Percentiles rank a stretch among this genome's conserved stretches.
These are phyloP conservation scores for Idris sp. DNA, from an alignment of 1,140 invertebrate genomes.

Conservation along the genomic window DNA sequence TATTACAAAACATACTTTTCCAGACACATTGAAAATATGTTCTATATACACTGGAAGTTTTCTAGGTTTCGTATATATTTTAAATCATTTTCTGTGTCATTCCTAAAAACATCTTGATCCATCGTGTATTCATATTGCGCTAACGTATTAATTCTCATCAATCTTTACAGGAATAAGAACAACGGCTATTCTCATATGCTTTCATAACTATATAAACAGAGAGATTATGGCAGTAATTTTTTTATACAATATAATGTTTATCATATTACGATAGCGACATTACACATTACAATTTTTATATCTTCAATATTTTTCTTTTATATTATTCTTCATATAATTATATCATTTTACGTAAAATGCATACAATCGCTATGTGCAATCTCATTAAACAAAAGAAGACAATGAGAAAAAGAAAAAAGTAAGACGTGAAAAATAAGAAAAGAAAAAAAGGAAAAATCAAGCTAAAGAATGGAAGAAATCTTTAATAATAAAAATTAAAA, in stretches of 20 bases:
- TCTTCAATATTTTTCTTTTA: conserved; percentile 28
- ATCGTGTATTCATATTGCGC: conserved; percentile 24
- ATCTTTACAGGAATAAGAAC: conserved; percentile 76
- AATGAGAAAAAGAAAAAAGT: neutral
- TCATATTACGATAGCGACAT: conserved; percentile 67
- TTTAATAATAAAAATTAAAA: conserved; percentile 1
- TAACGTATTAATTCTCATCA: conserved; percentile 49
- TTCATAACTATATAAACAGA: conserved; percentile 74
- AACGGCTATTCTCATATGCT: conserved; percentile 75
- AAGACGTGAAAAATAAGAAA: conserved; percentile 6
- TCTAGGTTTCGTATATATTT: conserved; percentile 72
- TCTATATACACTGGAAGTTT: conserved; percentile 77
- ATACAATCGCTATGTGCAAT: conserved; percentile 67
- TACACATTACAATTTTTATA: conserved; percentile 66
- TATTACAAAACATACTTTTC: conserved; percentile 79
- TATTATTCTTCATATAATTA: conserved; percentile 42
- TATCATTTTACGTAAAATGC: conserved; percentile 67
- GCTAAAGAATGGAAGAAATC: neutral
- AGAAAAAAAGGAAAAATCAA: conserved; percentile 6
- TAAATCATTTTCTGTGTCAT: conserved; percentile 32
- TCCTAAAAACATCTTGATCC: conserved; percentile 24
- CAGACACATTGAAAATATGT: conserved; percentile 78
- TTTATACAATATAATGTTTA: conserved; percentile 77
- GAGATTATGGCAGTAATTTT: conserved; percentile 77
- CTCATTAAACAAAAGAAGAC: conserved; percentile 47